Conservation (phyloP, 1,140 invertebrate genomes). For the Choristoneura fumiferana region DNA sequence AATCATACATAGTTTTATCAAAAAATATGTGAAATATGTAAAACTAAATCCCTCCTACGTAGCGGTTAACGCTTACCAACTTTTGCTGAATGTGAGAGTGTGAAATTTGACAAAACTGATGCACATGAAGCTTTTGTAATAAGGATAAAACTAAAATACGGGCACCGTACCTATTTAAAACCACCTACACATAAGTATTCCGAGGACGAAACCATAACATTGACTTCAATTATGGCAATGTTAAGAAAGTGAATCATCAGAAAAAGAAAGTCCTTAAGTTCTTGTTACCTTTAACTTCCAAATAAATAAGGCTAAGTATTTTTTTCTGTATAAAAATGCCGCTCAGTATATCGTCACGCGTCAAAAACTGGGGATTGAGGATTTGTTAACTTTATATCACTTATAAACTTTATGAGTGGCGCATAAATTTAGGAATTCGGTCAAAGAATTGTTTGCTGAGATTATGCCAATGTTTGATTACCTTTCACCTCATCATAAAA, state of each 20-base stretch:
- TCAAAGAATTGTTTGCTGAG: constrained; percentile 1
- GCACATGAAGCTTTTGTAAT: too few relatives aligned
- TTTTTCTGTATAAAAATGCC: constrained; percentile 27
- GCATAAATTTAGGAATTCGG: constrained; percentile 12
- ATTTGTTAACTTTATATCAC: constrained; percentile 9
- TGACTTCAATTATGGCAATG: neutral
- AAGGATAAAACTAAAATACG: too few relatives aligned
- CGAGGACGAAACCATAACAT: neutral
- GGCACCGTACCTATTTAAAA: too few relatives aligned
- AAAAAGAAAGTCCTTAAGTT: constrained; percentile 5
- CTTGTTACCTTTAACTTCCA: neutral
- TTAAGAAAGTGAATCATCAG: constrained; percentile 9
- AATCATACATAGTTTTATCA: too few relatives aligned
- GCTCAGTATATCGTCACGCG: constrained; percentile 18
- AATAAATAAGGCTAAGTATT: constrained; percentile 26
- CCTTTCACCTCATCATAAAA: constrained; percentile 9
- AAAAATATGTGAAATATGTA: too few relatives aligned
- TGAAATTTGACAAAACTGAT: too few relatives aligned
- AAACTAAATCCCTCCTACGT: too few relatives aligned
- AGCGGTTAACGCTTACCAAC: too few relatives aligned
- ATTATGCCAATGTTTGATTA: constrained; percentile 7
- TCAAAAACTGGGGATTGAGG: constrained; percentile 18
- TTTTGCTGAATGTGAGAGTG: too few relatives aligned
- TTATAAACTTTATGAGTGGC: constrained; percentile 12
- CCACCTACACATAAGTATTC: too few relatives aligned